Evolutionary conservation across 1,140 invertebrate species (phyloP).

Genomic region (Tyrophagus putrescentiae): DNA sequence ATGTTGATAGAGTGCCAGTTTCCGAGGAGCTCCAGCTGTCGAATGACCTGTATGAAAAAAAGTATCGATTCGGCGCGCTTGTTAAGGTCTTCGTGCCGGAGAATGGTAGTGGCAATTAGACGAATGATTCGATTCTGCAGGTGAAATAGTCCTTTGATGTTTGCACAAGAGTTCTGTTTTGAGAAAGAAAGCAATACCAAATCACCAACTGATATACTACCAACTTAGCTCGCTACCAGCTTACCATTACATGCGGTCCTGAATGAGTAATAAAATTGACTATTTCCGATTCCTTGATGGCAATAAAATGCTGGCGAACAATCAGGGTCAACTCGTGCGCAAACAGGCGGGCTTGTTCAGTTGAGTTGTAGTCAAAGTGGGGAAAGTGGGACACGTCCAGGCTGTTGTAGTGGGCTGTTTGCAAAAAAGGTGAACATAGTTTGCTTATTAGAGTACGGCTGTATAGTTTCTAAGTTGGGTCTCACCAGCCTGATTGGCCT

Average conservation of each 20-base stretch:
- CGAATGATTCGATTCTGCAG: conserved; percentile 15
- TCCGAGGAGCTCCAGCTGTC: background rate
- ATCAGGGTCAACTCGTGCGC: conserved; percentile 18
- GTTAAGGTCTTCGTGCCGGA: background rate
- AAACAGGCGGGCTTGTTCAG: background rate
- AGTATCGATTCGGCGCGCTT: background rate
- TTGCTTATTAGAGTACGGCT: background rate
- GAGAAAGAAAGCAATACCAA: background rate
- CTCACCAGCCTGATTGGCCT: background rate
- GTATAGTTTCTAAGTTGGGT: background rate
- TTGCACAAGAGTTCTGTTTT: background rate
- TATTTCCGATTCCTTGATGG: conserved; percentile 16
- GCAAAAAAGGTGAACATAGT: background rate
- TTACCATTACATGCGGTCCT: background rate
- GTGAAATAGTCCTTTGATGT: conserved; percentile 7
- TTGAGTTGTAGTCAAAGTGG: background rate
- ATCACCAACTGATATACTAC: background rate
- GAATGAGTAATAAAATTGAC: conserved; percentile 2
- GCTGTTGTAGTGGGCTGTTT: background rate
- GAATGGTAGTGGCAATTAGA: conserved; percentile 2
- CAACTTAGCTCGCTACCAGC: background rate
- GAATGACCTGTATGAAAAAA: conserved; percentile 7
- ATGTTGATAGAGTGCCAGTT: conserved; percentile 16
- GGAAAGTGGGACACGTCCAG: background rate
- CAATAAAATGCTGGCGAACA: background rate